Evolutionary conservation across 2,888 invertebrate genomes (phyloP).

Genomic region (Hydrotaea diabolus): DNA sequence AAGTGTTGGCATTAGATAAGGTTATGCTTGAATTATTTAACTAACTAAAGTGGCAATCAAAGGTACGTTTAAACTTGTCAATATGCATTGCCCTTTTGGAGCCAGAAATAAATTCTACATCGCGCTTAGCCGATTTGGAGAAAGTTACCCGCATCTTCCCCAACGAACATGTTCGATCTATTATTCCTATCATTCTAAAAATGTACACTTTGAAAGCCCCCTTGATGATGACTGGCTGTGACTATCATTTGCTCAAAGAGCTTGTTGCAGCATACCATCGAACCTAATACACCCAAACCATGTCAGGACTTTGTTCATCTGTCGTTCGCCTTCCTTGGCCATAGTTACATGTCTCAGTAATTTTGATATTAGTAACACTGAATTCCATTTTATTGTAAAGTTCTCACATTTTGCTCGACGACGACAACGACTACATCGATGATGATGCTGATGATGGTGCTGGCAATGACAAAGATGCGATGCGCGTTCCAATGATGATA

Average conservation of each 20-base stretch:
- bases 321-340: slow-evolving; percentile 35
- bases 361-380: slow-evolving; percentile 68
- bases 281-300: background rate
- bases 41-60: too few relatives aligned
- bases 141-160: too few relatives aligned
- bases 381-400: slow-evolving; percentile 75
- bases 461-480: slow-evolving; percentile 31
- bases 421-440: too few relatives aligned
- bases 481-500: background rate
- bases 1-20: too few relatives aligned
- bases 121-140: too few relatives aligned
- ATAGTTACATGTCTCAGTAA: slow-evolving; percentile 67
- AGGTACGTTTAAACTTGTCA: too few relatives aligned
- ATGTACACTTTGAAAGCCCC: too few relatives aligned
- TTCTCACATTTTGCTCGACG: slow-evolving; percentile 71
- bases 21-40: too few relatives aligned
- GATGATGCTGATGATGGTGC: slow-evolving; percentile 49
- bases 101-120: too few relatives aligned
- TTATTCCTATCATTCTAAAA: background rate
- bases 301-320: background rate
- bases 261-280: slow-evolving; percentile 26
- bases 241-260: background rate
- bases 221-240: background rate
- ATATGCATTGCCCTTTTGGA: too few relatives aligned
- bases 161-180: background rate